Evolutionary conservation across 1,140 invertebrate genomes (phyloP), one percentile per base, ranked within the genome.

Genomic region (Oreohelix idahoensis): DNA sequence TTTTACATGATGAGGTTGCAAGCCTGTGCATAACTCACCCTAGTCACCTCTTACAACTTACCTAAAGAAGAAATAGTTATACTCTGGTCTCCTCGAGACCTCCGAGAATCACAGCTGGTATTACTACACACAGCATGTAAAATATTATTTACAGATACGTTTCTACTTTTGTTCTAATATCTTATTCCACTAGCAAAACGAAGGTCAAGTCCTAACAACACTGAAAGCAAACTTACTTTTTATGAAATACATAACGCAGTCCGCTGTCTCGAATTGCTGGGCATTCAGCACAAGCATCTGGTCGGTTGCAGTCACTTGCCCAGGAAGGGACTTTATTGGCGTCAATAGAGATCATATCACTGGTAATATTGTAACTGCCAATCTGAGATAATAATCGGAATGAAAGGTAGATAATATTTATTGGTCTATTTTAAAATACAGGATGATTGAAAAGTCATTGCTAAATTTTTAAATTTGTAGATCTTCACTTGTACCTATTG

Each of bases 261-360:
- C 78, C 73, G 11, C 76, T 74, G 79, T 91, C 88, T 71, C 89
- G 79, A 35, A 90, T 77, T 8, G 81, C 84, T 0, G 90, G 89
- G 73, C 91, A 92, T 80, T 92, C 90, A 15, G 86, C 80, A 69
- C 91, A 92, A 11, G 89, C 84, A 20, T 87, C 89, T 29, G 49
- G 63, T 39, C 88, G 75, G n/a, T 87, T 83, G 82, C 91, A 92
- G 49, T 86, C 89, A 32, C 87, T 87, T 58, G 90, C 86, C 88
- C 89, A 90, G 26, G 66, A 53, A 45, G 88, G 85, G 26, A 2
- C 51, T 70, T 88, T 88, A 29, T 49, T 77, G 5, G 39, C 26
- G 29, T 5, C 17, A 10, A 53, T 63, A 63, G 5, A 23, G n/a
- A 45, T 42, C 63, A 23, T 82, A 32, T 26, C 45, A 49, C 1